Evolutionary conservation across 2,797 vertebrate genomes (phyloP), one percentile per base, ranked within the genome.

Genomic region (Vultur gryphus): DNA sequence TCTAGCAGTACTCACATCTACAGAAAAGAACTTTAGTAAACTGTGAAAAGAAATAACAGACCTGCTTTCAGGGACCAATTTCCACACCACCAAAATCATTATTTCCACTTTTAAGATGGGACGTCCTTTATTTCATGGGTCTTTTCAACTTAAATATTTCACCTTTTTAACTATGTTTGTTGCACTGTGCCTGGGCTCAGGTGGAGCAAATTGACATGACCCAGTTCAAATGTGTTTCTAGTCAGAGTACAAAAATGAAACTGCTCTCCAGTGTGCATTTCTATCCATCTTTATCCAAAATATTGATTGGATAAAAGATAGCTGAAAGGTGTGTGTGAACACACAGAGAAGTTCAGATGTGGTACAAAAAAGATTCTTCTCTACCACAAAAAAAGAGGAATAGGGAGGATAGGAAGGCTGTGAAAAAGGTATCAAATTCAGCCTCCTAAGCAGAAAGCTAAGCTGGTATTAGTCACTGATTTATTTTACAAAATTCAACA

Each of bases 231-330:
- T 25, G 1, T 58, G 26, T 86, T 91, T 91, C 73, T 58, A 84
- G 87, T 69, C 54, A 84, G 14, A 95, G 33, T 67, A 84, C 19
- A 93, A 83, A 97, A 95, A 88, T 66, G 55, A 79, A 90, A 73
- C 46, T 67, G 11, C 44, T 84, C 69, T 90, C 46, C 78, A 39
- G 7, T 46, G 21, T 72, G 61, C 37, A 69, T 55, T 91, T 70
- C 52, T 39, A 90, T 91, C 85, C 95, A 31, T 86, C 65, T 86
- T 93, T 88, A 93, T 58, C 58, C 73, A 71, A 94, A 84, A 64
- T 66, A 95, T 72, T 81, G 69, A 86, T 26, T 79, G 35, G 65
- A 71, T 90, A 58, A 90, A 95, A 81, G 69, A 65, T 39, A 81
- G 35, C 46, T 1, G 2, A 94, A 84, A 93, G 61, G 25, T 2